Evolutionary conservation across 2,113 vertebrate genomes (phyloP).

Genomic region (Uria lomvia): DNA sequence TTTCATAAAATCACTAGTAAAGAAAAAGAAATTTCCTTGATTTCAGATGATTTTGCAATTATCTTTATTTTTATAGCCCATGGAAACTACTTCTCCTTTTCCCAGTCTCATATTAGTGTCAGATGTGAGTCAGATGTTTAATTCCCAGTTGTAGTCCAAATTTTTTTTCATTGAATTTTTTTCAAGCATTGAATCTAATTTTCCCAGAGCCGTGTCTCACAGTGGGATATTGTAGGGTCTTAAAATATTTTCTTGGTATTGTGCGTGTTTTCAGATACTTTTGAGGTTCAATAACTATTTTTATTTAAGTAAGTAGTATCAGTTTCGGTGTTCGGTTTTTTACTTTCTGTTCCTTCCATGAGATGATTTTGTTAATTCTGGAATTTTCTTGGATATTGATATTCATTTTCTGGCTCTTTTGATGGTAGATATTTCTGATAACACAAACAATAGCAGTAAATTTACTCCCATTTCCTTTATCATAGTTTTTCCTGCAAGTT

Average conservation of each 20-base stretch:
- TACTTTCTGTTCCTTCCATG: not conserved
- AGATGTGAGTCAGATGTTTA: not conserved
- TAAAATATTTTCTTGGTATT: not conserved
- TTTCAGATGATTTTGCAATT: not conserved
- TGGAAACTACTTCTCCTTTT: not conserved
- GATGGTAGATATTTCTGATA: not conserved
- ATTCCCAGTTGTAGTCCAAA: not conserved
- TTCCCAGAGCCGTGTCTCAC: not conserved
- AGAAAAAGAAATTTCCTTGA: not conserved
- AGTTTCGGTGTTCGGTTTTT: not conserved
- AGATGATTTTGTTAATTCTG: not conserved
- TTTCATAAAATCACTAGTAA: not conserved
- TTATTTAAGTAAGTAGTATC: not conserved
- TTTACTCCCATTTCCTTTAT: not conserved
- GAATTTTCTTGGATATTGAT: not conserved
- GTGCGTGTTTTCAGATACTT: not conserved
- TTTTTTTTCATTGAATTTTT: not conserved
- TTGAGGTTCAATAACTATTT: not conserved
- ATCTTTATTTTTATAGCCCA: not conserved
- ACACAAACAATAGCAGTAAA: not conserved
- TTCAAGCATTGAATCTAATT: not conserved
- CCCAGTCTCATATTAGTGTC: not conserved
- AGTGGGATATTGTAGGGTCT: not conserved
- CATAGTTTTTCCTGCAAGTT: not conserved
- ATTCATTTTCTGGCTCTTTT: not conserved